Evolutionary conservation across 2,888 invertebrate species (phyloP), one percentile per base, ranked within the genome.

Genomic region (Teleiodes luculella): DNA sequence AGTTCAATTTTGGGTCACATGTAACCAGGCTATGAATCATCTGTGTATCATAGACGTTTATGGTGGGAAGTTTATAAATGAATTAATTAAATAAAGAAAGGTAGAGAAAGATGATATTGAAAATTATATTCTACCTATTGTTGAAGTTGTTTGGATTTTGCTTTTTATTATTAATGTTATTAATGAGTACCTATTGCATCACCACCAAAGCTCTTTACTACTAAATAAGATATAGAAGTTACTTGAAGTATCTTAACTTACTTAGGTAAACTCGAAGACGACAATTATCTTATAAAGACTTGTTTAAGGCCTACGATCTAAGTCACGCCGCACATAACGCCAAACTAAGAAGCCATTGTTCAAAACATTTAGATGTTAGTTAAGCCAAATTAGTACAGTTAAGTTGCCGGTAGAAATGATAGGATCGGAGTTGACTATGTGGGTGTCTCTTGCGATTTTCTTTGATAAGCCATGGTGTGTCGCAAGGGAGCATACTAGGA

Each of bases 311-410:
- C 14, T 37, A 37, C 33, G 43, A 64, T 67, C 64, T 63, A 53
- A 64, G 71, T 71, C 72, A 72, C 65, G 69, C 63, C 64, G 60
- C 50, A 49, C 57, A 63, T 65, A 63, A 51, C 50, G 37, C 67
- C 67, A 63, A 65, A 72, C 60, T 55, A 63, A 62, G 73, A 60
- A 66, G 59, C 59, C 61, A 62, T 59, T 55, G 55, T 55, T 58
- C 57, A 62, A 37, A 13, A 47, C 64, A 66, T 74, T 68, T 67
- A 74, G 72, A 77, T 76, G 60, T 49, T 55, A 72, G 72, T 72
- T 74, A 72, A 68, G 65, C 67, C 63, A 61, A 67, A 65, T 64
- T 65, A 69, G 62, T 60, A 55, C 55, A 57, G 52, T 37, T 35
- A 54, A 52, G 30, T 43, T 37, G 30, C 41, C 48, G 43, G 39